Evolutionary conservation across 2,797 vertebrate genomes (phyloP).

Genomic region (Neomorphus geoffroyi): DNA sequence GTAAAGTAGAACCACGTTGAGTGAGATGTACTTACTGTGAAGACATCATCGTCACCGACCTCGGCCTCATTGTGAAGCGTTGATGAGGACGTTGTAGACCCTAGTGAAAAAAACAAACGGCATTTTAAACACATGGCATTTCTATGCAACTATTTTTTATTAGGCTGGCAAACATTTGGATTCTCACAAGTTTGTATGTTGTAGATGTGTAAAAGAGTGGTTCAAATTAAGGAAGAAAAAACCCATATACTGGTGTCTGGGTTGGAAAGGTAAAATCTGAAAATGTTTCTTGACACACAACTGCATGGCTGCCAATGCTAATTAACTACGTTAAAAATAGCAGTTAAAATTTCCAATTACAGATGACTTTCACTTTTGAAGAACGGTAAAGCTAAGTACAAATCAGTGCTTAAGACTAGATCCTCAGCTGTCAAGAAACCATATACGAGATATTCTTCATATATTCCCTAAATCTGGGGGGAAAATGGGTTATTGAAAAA

Average conservation of each 20-base stretch:
- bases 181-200: neutral
- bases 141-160: neutral
- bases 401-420: neutral
- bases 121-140: neutral
- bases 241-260: neutral
- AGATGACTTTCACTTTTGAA: neutral
- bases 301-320: neutral
- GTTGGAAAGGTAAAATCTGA: neutral
- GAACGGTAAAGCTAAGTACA: neutral
- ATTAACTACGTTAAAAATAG: constrained; percentile 17
- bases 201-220: rapidly evolving
- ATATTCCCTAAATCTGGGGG: neutral
- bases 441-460: neutral
- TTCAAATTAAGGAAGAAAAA: neutral
- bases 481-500: neutral
- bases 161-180: neutral
- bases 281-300: neutral
- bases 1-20: neutral
- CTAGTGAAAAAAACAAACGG: constrained; percentile 72
- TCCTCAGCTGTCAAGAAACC: neutral
- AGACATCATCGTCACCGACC: constrained; percentile 97
- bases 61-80: constrained; percentile 97
- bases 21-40: constrained; percentile 87
- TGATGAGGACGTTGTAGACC: constrained; percentile 97
- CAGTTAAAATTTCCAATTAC: neutral